phyloP scores from a whole-genome alignment of 2,888 invertebrate species.

The Sarcophaga subvicina region DNA sequence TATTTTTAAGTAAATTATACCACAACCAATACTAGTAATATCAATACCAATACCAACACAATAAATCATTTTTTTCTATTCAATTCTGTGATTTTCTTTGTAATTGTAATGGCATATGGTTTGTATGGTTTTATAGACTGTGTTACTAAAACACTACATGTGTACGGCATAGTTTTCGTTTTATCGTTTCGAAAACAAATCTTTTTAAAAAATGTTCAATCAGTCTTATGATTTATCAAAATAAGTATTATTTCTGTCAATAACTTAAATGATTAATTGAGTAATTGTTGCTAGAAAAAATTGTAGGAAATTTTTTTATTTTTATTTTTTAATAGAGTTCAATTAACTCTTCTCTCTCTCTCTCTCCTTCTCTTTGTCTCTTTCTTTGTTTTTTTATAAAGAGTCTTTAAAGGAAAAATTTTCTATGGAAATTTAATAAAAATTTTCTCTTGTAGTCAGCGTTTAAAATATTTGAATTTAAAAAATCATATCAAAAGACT shows the following conservation, averaged over 20 bases:
- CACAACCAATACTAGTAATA: neutral
- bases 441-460: no score
- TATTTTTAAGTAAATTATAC: conserved; percentile 1
- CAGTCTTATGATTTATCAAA: conserved; percentile 53
- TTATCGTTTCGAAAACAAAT: conserved; percentile 5
- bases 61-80: conserved; percentile 35
- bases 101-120: neutral
- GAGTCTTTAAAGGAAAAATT: no score
- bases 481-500: neutral
- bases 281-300: neutral
- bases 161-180: neutral
- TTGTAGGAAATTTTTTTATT: neutral
- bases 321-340: neutral
- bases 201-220: conserved; percentile 32
- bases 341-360: neutral
- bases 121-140: neutral
- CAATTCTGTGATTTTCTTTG: neutral
- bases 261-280: conserved; percentile 43
- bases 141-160: neutral
- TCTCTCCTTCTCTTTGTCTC: no score
- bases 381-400: no score
- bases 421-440: no score
- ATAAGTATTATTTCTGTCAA: conserved; percentile 21
- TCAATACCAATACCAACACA: conserved; percentile 2
- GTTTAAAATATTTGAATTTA: neutral